Conservation (phyloP, 2,113 vertebrate species). For the Pristiophorus japonicus region DNA sequence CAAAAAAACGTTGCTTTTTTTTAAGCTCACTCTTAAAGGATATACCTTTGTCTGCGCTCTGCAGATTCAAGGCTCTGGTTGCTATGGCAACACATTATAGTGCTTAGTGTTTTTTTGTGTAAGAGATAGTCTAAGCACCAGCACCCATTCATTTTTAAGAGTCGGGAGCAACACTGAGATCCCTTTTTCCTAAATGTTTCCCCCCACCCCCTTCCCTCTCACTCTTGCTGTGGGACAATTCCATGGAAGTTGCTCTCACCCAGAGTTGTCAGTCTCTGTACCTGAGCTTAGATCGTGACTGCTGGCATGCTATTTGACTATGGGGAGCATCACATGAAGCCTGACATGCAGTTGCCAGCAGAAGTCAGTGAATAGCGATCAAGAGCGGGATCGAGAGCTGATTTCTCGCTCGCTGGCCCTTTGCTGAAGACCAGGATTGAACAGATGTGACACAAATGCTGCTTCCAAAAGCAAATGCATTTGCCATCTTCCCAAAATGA, state of each 20-base stretch:
- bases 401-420: too few relatives aligned
- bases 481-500: background rate
- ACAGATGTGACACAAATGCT: background rate
- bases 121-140: constrained; percentile 52
- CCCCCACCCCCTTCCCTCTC: background rate
- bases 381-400: background rate
- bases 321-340: background rate
- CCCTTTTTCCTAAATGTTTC: background rate
- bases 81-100: constrained; percentile 68
- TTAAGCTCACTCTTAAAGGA: background rate
- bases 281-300: background rate
- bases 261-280: background rate
- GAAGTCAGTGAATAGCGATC: background rate
- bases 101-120: constrained; percentile 46
- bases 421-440: too few relatives aligned
- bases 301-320: background rate
- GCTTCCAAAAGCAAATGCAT: too few relatives aligned
- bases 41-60: constrained; percentile 54
- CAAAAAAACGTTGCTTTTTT: background rate
- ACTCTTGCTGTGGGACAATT: background rate
- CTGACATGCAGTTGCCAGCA: background rate
- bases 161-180: background rate
- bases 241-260: background rate
- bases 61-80: constrained; percentile 69
- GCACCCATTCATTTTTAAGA: background rate